A percentile compares a stretch with the other conserved stretches of the same genome.
Evolutionary conservation across 1,140 invertebrate genomes (phyloP).

Genomic region (Drosophila elegans): DNA sequence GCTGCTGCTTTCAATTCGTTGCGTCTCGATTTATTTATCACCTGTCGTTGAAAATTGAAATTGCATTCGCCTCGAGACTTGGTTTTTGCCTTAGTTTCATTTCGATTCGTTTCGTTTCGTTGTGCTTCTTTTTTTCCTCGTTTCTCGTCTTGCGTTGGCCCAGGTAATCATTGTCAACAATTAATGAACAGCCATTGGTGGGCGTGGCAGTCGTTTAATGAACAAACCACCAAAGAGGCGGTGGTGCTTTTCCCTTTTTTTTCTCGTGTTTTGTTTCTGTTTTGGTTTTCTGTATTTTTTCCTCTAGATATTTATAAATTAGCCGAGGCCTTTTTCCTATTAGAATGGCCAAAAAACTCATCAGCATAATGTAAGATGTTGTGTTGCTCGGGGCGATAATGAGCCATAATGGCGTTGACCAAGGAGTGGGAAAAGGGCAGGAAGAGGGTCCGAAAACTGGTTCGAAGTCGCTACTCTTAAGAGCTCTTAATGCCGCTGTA

Average conservation of each 20-base stretch:
- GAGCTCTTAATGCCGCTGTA: slow-evolving; percentile 56
- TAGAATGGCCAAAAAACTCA: slow-evolving; percentile 76
- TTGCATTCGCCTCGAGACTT: slow-evolving; percentile 65
- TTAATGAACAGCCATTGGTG: slow-evolving; percentile 74
- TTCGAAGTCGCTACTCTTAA: slow-evolving; percentile 54
- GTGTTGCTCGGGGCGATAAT: slow-evolving; percentile 81
- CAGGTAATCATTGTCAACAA: slow-evolving; percentile 82
- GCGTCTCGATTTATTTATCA: slow-evolving; percentile 83
- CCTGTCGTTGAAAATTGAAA: slow-evolving; percentile 84
- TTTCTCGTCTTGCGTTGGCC: slow-evolving; percentile 23
- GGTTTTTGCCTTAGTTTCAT: slow-evolving; percentile 42
- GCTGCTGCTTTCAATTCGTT: slow-evolving; percentile 72
- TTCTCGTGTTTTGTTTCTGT: not conserved
- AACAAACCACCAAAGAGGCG: slow-evolving; percentile 49
- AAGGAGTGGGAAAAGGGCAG: slow-evolving; percentile 8
- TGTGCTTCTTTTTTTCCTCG: slow-evolving; percentile 24
- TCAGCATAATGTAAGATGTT: slow-evolving; percentile 84
- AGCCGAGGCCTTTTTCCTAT: slow-evolving; percentile 71
- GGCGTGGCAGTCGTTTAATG: slow-evolving; percentile 75
- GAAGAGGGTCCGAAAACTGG: slow-evolving; percentile 42
- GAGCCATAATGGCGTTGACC: slow-evolving; percentile 83
- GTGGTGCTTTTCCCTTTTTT: slow-evolving; percentile 13
- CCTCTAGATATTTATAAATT: slow-evolving; percentile 44
- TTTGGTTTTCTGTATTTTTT: not conserved
- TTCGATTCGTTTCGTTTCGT: slow-evolving; percentile 20